phyloP scores from a whole-genome alignment of 2,797 vertebrate genomes.

The Arremon brunneinucha region DNA sequence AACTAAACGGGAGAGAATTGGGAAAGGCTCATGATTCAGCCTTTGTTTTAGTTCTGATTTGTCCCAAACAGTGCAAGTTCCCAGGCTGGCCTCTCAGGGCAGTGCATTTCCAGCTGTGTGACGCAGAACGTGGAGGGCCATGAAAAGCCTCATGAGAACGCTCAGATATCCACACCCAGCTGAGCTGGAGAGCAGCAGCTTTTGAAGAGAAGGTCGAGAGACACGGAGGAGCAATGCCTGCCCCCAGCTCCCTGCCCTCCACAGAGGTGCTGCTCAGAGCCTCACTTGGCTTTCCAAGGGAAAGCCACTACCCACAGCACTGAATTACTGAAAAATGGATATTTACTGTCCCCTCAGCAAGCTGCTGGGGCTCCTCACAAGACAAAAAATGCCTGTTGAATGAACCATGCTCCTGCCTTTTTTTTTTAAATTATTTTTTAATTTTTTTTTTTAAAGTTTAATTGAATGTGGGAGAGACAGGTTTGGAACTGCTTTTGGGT shows the following conservation, averaged over 20 bases:
- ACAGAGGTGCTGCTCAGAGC: neutral
- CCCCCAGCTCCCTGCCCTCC: neutral
- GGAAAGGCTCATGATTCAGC: neutral
- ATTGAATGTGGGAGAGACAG: conserved; percentile 15
- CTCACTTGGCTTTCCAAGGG: neutral
- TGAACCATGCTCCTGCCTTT: neutral
- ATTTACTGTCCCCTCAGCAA: neutral
- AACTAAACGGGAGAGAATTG: neutral
- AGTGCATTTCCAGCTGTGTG: neutral
- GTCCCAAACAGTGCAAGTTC: neutral
- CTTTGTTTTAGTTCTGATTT: neutral
- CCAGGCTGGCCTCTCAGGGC: neutral
- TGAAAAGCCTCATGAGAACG: fast-evolving
- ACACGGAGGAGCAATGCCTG: neutral
- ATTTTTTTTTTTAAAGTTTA: neutral
- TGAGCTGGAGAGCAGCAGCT: neutral
- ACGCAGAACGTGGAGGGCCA: fast-evolving
- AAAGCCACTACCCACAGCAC: neutral
- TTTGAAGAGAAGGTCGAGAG: neutral
- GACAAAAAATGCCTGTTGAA: neutral
- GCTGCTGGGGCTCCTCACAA: neutral
- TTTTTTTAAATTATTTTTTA: neutral
- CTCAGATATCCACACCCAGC: neutral
- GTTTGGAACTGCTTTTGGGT: conserved; percentile 14
- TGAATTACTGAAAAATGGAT: conserved; percentile 1